These are phyloP conservation scores for Fratercula arctica DNA, from an alignment of 2,797 vertebrate genomes.

Conservation along the genomic window DNA sequence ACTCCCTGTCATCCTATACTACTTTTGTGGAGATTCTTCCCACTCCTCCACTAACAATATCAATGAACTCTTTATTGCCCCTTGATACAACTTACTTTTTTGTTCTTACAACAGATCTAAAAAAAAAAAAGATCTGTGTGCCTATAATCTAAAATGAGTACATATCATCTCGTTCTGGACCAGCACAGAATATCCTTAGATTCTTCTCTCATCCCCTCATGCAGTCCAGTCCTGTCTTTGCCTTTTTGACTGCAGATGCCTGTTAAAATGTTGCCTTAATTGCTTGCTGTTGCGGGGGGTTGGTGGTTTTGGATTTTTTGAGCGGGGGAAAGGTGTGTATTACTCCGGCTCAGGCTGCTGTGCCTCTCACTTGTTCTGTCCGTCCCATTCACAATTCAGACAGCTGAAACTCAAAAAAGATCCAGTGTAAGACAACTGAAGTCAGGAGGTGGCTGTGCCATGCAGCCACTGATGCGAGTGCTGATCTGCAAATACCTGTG, in stretches of 20 bases:
- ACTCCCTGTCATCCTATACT: background rate
- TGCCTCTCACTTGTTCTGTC: background rate
- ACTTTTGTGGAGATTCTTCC: background rate
- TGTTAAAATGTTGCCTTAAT: background rate
- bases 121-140: background rate
- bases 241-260: background rate
- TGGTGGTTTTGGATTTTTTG: background rate
- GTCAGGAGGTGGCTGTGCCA: background rate
- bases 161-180: background rate
- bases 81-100: background rate
- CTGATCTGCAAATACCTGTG: background rate
- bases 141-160: background rate
- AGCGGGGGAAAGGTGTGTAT: fast-evolving
- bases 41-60: background rate
- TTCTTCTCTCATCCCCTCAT: background rate
- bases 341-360: background rate
- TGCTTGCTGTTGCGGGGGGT: background rate
- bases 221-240: background rate
- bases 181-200: background rate
- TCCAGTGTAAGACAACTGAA: background rate
- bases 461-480: background rate
- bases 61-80: background rate
- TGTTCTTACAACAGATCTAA: background rate
- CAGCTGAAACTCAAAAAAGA: background rate
- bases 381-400: background rate